Evolutionary conservation across 2,888 invertebrate species (phyloP).

Genomic region (Acrobasis suavella): DNA sequence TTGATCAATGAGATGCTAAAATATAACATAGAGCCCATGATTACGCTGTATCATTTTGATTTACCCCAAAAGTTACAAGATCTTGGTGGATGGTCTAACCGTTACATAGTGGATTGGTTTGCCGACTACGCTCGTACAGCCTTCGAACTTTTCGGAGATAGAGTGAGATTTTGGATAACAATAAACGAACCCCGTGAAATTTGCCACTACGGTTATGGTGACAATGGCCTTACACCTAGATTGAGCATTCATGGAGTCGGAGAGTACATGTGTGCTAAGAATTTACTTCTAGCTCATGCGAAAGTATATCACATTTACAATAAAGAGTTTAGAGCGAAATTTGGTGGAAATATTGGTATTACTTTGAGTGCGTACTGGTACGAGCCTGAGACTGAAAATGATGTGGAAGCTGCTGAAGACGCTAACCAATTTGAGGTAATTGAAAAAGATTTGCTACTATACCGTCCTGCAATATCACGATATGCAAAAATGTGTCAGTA

Average conservation of each 20-base stretch:
- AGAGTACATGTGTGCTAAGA: slow-evolving; percentile 71
- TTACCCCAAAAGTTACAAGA: slow-evolving; percentile 61
- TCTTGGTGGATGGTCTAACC: slow-evolving; percentile 57
- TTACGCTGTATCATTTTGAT: slow-evolving; percentile 70
- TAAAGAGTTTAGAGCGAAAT: slow-evolving; percentile 46
- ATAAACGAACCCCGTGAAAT: slow-evolving; percentile 75
- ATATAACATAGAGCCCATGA: slow-evolving; percentile 78
- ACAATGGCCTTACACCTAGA: slow-evolving; percentile 19
- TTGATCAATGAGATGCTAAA: slow-evolving; percentile 73
- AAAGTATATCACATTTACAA: slow-evolving; percentile 57
- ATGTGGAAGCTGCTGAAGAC: slow-evolving; percentile 65
- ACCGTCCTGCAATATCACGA: neutral
- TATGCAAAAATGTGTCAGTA: neutral
- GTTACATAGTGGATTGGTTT: slow-evolving; percentile 61
- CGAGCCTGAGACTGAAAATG: slow-evolving; percentile 67
- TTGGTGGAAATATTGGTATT: slow-evolving; percentile 59
- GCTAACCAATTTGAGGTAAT: slow-evolving; percentile 12
- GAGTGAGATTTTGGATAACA: slow-evolving; percentile 79
- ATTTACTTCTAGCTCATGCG: slow-evolving; percentile 78
- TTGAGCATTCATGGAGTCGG: slow-evolving; percentile 57
- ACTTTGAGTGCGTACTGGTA: slow-evolving; percentile 79
- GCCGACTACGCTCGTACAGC: slow-evolving; percentile 59
- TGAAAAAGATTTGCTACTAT: neutral
- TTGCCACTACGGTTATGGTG: slow-evolving; percentile 64
- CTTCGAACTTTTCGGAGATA: slow-evolving; percentile 62